Percentiles rank a stretch among this genome's conserved stretches.
phyloP scores from a whole-genome alignment of 2,797 vertebrate species.

The Margarornis squamiger region DNA sequence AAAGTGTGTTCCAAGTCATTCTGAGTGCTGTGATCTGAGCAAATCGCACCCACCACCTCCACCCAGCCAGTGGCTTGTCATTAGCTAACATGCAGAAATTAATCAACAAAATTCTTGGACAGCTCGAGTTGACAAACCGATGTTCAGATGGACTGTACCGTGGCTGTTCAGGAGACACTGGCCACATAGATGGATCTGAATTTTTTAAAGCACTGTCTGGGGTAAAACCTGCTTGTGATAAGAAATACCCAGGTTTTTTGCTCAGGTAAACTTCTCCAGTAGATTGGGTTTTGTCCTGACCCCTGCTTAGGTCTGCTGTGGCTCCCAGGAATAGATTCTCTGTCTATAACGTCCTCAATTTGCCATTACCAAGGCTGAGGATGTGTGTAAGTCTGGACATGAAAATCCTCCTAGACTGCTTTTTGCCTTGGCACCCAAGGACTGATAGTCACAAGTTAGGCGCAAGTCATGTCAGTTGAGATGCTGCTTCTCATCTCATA shows the following conservation, averaged over 20 bases:
- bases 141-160: fast-evolving
- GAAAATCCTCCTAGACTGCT: neutral
- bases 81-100: neutral
- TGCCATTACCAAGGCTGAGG: neutral
- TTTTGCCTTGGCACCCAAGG: neutral
- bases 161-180: neutral
- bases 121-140: neutral
- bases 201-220: neutral
- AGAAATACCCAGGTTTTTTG: neutral
- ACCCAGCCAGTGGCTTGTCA: neutral
- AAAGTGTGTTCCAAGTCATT: neutral
- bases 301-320: neutral
- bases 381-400: neutral
- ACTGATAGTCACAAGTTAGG: neutral
- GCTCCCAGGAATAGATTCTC: neutral
- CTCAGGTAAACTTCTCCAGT: neutral
- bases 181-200: neutral
- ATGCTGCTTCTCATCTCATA: neutral
- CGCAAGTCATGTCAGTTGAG: neutral
- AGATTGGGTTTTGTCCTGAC: fast-evolving
- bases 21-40: neutral
- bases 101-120: neutral
- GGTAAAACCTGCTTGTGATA: neutral
- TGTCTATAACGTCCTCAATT: neutral
- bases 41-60: neutral